Base-by-base conservation (phyloP, 1,140 invertebrate genomes). In the Orchesella cincta region DNA sequence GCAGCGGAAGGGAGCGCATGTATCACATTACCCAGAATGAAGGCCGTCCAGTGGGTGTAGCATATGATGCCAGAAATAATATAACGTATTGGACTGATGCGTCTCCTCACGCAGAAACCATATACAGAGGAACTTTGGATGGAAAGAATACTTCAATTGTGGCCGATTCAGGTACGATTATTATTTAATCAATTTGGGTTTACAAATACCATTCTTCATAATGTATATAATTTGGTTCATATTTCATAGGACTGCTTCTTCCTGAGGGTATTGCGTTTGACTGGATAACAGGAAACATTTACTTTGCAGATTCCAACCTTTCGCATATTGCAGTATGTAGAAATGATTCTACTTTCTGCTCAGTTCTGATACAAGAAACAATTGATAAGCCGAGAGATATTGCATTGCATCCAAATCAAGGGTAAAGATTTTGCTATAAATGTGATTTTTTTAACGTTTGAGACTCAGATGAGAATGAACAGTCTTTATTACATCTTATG, bases 241-340 rank as follows among this genome's bases (percentile, higher is more conserved):
- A 46, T 46, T 46, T 78, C 26, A 5, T 29, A 82, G 92, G 94
- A n/a, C 84, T 95, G 1, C 89, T 89, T 74, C 86, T 88, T 0
- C 90, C 92, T 0, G 92, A 93, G 80, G 92, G 93, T 77, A 85
- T 96, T 51, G 91, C 91, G 1, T 86, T 94, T 0, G 94, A 96
- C 84, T 95, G 92, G 91, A 83, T 95, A 20, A 93, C 91, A 0
- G 87, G 88, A 0, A 94, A 94, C 83, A 85, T 95, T 51, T 93
- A 93, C 83, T 95, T 95, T 84, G 92, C 91, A 0, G 94, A 95
- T 83, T 89, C 89, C 26, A 86, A 89, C 28, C 86, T 90, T 67
- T 88, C 90, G 26, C 90, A 89, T 74, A 92, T 97, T 46, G 91
- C 90, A 0, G 94, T 92, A 0, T 95, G 94, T 82, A 88, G 85